A percentile compares a stretch with the other conserved stretches of the same genome.
Evolutionary conservation across 2,113 vertebrate species (phyloP).

Genomic region (Nanorana parkeri): DNA sequence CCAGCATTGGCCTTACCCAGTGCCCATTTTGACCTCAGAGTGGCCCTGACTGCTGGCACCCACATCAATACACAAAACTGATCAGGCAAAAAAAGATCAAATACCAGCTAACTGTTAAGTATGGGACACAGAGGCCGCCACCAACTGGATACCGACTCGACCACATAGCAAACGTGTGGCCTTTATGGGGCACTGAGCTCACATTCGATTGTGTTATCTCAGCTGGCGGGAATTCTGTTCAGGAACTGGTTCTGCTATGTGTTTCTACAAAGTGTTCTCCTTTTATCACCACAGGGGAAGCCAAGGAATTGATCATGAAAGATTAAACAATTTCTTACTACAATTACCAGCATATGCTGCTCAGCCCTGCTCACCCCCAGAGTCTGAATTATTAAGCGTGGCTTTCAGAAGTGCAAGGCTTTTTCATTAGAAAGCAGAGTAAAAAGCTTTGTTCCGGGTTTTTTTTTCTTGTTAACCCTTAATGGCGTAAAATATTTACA

Average conservation of each 20-base stretch:
- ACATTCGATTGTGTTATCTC: not conserved
- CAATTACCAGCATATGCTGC: slow-evolving; percentile 19
- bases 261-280: not conserved
- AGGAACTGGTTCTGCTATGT: not conserved
- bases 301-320: slow-evolving; percentile 21
- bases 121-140: too few relatives aligned
- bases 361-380: not conserved
- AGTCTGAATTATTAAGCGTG: slow-evolving; percentile 8
- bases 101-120: too few relatives aligned
- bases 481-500: not conserved
- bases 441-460: not conserved
- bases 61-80: too few relatives aligned
- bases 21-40: too few relatives aligned
- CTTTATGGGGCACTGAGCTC: too few relatives aligned
- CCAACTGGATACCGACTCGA: too few relatives aligned
- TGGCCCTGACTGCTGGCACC: too few relatives aligned
- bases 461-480: slow-evolving; percentile 17
- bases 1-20: too few relatives aligned
- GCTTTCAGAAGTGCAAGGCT: not conserved
- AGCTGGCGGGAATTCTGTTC: not conserved
- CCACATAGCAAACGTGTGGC: too few relatives aligned
- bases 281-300: slow-evolving; percentile 21
- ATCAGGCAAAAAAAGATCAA: too few relatives aligned
- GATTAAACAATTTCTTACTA: slow-evolving; percentile 35
- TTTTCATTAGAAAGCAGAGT: slow-evolving; percentile 7